A percentile compares a stretch with the other conserved stretches of the same genome.
These are phyloP conservation scores for Drosophila melanogaster DNA, from an alignment of 1,140 invertebrate species.

Conservation along the genomic window Release_6_plus_ISO1_MT NT_033779.5:8833501-8834000, in stretches of 20 bases:
- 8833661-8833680: conserved; percentile 15
- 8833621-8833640: conserved; percentile 6
- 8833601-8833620: neutral
- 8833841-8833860: conserved; percentile 73
- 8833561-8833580: too few species aligned
- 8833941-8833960: conserved; percentile 76
- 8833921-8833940: conserved; percentile 81
- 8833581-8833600: neutral
- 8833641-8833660: neutral
- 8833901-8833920: conserved; percentile 41
- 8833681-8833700: conserved; percentile 35
- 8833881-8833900: conserved; percentile 35
- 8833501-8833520: too few species aligned
- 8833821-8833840: conserved; percentile 26
- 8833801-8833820: conserved; percentile 34
- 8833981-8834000: neutral
- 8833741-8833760: conserved; percentile 46
- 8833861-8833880: conserved; percentile 79
- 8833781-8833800: conserved; percentile 7
- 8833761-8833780: conserved; percentile 79
- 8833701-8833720: conserved; percentile 82
- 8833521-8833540: too few species aligned
- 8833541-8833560: too few species aligned
- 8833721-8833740: conserved; percentile 77
- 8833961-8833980: conserved; percentile 3